These are phyloP conservation scores for Meriones psammophilus DNA, from an alignment of 2,797 vertebrate genomes.

Conservation along the genomic window DNA sequence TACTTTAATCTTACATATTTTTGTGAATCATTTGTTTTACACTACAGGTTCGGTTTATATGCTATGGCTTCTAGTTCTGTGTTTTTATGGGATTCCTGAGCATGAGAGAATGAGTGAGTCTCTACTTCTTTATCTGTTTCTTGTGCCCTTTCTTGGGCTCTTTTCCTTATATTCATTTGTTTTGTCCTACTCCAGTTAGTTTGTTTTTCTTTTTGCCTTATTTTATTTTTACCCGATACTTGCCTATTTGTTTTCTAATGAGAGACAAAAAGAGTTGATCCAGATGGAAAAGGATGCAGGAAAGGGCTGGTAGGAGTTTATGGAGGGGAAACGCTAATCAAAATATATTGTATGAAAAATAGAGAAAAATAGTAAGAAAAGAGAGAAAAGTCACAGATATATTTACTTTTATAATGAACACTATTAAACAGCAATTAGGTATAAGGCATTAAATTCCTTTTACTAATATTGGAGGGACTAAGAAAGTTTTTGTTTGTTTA, in stretches of 20 bases:
- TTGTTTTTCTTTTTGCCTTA: background rate
- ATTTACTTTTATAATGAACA: background rate
- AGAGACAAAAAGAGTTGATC: background rate
- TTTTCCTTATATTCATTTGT: background rate
- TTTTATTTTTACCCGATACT: background rate
- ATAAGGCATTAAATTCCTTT: background rate
- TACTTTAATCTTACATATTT: background rate
- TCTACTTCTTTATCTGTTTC: background rate
- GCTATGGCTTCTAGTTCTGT: background rate
- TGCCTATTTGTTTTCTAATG: background rate
- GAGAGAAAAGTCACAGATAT: background rate
- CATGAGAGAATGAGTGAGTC: background rate
- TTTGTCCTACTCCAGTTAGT: background rate
- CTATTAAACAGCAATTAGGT: background rate
- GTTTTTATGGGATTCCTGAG: background rate
- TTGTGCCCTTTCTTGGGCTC: background rate
- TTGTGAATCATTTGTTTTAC: background rate
- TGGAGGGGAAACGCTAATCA: too few relatives aligned
- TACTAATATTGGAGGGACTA: background rate
- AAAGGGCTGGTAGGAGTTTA: background rate
- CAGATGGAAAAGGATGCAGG: background rate
- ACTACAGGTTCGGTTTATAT: background rate
- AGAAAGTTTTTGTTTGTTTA: background rate
- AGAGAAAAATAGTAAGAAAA: background rate
- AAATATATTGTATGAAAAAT: background rate